phyloP scores from a whole-genome alignment of 2,797 vertebrate species.

The Xerus rutilus region DNA sequence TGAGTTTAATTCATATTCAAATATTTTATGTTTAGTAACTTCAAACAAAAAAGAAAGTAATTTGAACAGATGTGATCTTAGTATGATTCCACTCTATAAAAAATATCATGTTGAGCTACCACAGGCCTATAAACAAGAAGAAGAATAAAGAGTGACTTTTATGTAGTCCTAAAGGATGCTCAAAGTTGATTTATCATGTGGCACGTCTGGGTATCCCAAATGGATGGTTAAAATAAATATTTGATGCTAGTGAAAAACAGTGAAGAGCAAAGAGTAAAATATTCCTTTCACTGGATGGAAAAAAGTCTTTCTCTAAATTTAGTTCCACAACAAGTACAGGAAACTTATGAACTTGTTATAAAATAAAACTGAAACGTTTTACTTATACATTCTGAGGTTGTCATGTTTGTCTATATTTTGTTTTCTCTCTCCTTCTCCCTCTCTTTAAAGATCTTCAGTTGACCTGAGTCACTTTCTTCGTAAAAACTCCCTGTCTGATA shows the following conservation, averaged over 20 bases:
- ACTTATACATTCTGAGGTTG: background rate
- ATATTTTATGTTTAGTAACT: slow-evolving; percentile 74
- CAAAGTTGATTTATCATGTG: slow-evolving; percentile 28
- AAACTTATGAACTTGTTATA: background rate
- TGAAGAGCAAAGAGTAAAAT: slow-evolving; percentile 10
- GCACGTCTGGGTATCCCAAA: background rate
- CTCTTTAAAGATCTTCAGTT: background rate
- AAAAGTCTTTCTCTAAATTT: background rate
- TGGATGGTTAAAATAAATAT: background rate
- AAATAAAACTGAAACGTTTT: background rate
- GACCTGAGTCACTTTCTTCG: background rate
- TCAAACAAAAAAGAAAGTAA: slow-evolving; percentile 46
- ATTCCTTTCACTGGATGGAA: slow-evolving; percentile 24
- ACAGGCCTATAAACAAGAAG: slow-evolving; percentile 58
- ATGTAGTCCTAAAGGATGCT: slow-evolving; percentile 17
- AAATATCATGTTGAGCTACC: slow-evolving; percentile 43
- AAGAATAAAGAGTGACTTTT: slow-evolving; percentile 62
- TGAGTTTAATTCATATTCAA: slow-evolving; percentile 66
- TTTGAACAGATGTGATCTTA: slow-evolving; percentile 78
- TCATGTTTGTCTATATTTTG: background rate
- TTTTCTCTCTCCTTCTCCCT: background rate
- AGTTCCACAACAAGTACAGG: background rate
- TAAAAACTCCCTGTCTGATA: background rate
- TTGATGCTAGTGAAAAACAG: slow-evolving; percentile 22
- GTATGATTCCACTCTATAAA: slow-evolving; percentile 64